These are phyloP conservation scores for Sarotherodon lohbergeri DNA, from an alignment of 2,113 vertebrate species.

Conservation along the genomic window DNA sequence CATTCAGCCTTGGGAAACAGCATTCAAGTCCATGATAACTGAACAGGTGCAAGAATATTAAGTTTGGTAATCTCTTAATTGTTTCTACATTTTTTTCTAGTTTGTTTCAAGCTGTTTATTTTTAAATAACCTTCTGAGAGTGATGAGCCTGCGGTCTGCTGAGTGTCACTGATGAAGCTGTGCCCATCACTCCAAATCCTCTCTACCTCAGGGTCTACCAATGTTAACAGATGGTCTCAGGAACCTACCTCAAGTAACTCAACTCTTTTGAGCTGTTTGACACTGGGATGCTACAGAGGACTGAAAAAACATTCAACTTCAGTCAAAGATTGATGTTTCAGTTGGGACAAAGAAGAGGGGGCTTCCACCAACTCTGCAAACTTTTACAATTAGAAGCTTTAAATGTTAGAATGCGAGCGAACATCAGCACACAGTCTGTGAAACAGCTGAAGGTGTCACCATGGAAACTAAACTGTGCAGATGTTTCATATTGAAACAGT, in stretches of 20 bases:
- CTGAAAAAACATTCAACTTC: not conserved
- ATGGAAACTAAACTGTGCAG: not conserved
- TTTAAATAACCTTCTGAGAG: not conserved
- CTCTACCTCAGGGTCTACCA: not conserved
- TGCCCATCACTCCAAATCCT: not conserved
- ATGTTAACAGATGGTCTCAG: not conserved
- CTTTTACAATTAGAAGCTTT: not conserved
- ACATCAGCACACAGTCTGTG: rapidly evolving
- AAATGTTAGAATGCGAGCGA: not conserved
- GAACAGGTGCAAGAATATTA: rapidly evolving
- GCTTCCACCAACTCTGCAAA: not conserved
- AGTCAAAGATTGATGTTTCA: not conserved
- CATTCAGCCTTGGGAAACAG: not conserved
- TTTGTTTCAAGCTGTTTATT: not conserved
- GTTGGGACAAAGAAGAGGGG: rapidly evolving
- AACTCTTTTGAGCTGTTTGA: not conserved
- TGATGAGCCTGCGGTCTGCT: not conserved
- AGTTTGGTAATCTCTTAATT: not conserved
- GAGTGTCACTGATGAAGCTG: not conserved
- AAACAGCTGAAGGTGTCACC: rapidly evolving
- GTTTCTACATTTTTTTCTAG: not conserved
- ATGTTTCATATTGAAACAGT: not conserved
- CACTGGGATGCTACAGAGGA: too few species aligned
- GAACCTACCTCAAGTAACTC: not conserved
- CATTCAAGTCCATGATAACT: not conserved